Base-by-base conservation (phyloP, 2,797 vertebrate genomes). In the Chrysocyon brachyurus region DNA sequence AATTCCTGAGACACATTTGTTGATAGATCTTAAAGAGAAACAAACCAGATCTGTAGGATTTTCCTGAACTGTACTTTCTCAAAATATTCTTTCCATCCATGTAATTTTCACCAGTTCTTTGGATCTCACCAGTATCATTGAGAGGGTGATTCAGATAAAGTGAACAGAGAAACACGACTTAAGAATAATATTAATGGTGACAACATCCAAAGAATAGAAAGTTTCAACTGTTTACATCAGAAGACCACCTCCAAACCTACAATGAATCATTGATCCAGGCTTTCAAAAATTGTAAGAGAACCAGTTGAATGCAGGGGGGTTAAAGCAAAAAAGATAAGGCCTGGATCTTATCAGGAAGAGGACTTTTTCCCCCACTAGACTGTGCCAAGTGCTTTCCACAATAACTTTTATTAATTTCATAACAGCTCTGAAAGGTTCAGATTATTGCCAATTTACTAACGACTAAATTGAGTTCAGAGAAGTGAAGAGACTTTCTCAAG, bases 241-340 rank as follows among this genome's bases (percentile, higher is more conserved):
- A 90, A 91, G 57, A 86, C 31, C 46, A 70, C 52, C n/a, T 16
- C 52, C 33, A 84, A 90, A 68, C 77, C 56, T 91, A 64, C 57
- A 54, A 5, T 59, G 40, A 90, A 83, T 64, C 28, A 15, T 2
- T 79, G 63, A 94, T 24, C n/a, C 12, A 33, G 46, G 64, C 36
- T 87, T 93, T 93, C 64, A 52, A 63, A 78, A 68, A 46, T 12
- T 83, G 16, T 72, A 61, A 82, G 28, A 89, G 33, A 97, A 75
- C 11, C 19, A 63, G 17, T 52, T 93, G 81, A 64, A 84, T 28
- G 31, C 36, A 64, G 36, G 11, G 57, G 77, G 24, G n/a, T 49
- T 90, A 89, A 90, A 96, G 15, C 54, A 86, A 72, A 90, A 90
- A 82, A 49, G 59, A 63, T 68, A 83, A 49, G 93, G 17, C 21